These are phyloP conservation scores for Proteles cristata DNA, from an alignment of 2,113 vertebrate species.

Conservation along the genomic window DNA sequence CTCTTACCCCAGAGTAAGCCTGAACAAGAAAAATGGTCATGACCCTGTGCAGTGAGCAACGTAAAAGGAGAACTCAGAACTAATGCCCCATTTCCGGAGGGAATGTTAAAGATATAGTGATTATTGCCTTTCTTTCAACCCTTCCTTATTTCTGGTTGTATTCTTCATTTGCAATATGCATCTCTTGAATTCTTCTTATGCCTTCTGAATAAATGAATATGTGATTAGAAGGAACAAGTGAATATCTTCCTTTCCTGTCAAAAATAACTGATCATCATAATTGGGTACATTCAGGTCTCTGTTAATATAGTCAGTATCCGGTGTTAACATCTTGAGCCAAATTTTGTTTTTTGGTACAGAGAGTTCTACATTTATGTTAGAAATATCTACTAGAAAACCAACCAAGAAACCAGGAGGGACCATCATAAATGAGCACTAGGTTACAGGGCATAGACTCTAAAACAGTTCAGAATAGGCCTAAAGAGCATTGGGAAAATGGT, in stretches of 20 bases:
- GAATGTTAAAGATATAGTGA: not conserved
- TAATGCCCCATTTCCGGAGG: not conserved
- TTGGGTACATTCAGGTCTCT: not conserved
- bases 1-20: not conserved
- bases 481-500: not conserved
- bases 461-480: not conserved
- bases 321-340: not conserved
- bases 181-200: constrained; percentile 13
- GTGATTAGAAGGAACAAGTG: not conserved
- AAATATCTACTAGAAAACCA: not conserved
- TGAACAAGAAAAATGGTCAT: not conserved
- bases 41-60: not conserved
- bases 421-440: not conserved
- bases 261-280: not conserved
- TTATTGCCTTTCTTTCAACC: not conserved
- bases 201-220: not conserved
- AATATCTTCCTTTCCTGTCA: not conserved
- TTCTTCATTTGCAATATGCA: not conserved
- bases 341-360: not conserved
- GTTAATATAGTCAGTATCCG: not conserved
- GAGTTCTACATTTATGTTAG: not conserved
- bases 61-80: not conserved
- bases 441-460: not conserved
- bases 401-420: not conserved
- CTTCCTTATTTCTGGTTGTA: not conserved